Base-by-base conservation (phyloP, 2,888 invertebrate genomes). In the Herminia tarsipennalis region DNA sequence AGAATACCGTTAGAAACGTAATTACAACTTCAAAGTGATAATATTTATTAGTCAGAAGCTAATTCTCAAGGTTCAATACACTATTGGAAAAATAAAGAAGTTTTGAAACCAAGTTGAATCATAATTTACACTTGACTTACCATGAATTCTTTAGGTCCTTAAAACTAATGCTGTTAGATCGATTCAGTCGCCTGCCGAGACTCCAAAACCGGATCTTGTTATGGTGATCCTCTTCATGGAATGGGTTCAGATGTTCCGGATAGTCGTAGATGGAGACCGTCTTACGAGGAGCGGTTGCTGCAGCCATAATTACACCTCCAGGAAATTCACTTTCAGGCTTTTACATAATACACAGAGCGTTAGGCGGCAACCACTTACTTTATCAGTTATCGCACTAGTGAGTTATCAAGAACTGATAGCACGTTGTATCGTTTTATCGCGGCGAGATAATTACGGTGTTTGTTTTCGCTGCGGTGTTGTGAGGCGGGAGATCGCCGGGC, bases 201-300 rank as follows among this genome's bases (percentile, higher is more conserved):
- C 92, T 92, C 93, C 93, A 94, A 77, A 94, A 94, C 39, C 93
- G 80, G 53, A 94, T 88, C 68, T 93, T 92, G 70, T 92, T 93
- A 71, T 94, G 93, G 75, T 93, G 92, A 57, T 93, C 93, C 39
- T 94, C 94, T 65, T 95, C 95, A 56, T 93, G 93, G 79, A 95
- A 95, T 13, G 95, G 95, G 83, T 95, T 95, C 56, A 95, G 88
- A 78, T 95, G 95, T 73, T 95, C 95, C 30, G 95, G 95, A 80
- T 95, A 95, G 78, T 95, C 93, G 76, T 94, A 92, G 66, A 94
- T 92, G 34, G 94, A 94, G 57, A 89, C 64, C 24, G 89, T 81
- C 77, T 92, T 92, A 63, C 92, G 88, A 42, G 88, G 73, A 56
- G 76, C 81, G 54, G 89, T 84, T 81, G 82, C 81, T 46, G 85